Percentiles rank a stretch among this genome's conserved stretches.
phyloP scores from a whole-genome alignment of 2,888 invertebrate genomes.

The Pteria penguin region DNA sequence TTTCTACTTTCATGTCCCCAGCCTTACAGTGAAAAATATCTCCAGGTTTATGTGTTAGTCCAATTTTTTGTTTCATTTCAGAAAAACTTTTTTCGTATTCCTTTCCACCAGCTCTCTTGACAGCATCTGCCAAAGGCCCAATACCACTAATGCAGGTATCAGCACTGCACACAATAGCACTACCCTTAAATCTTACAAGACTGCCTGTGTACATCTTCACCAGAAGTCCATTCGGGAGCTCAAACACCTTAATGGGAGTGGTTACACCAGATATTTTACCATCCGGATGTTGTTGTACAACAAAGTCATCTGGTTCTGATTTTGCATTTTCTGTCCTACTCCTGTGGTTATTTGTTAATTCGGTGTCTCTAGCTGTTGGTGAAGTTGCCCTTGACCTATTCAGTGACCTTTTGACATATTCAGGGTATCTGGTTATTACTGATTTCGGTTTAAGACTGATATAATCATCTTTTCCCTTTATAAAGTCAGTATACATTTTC shows the following conservation, averaged over 20 bases:
- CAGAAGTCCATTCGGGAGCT: background rate
- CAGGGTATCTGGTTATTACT: conserved; percentile 14
- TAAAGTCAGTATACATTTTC: conserved; percentile 35
- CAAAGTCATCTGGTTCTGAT: background rate
- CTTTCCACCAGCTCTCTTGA: conserved; percentile 1
- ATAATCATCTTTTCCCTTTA: conserved; percentile 25
- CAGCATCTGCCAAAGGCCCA: conserved; percentile 7
- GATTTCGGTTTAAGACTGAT: conserved; percentile 5
- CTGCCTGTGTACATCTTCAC: conserved; percentile 17
- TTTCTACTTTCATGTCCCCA: background rate
- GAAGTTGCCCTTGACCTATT: background rate
- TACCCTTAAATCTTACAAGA: conserved; percentile 14
- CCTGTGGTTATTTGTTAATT: background rate
- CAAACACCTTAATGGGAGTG: background rate
- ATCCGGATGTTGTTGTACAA: background rate
- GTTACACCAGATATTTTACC: background rate
- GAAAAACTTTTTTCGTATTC: background rate
- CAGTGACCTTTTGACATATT: background rate
- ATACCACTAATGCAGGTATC: conserved; percentile 1
- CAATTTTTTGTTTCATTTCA: no score
- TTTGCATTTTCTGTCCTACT: background rate
- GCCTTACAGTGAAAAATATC: background rate
- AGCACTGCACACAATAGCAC: conserved; percentile 11
- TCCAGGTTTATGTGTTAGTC: no score
- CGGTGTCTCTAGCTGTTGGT: background rate